Evolutionary conservation across 2,888 invertebrate species (phyloP).

Genomic region (Quadriops clusia): DNA sequence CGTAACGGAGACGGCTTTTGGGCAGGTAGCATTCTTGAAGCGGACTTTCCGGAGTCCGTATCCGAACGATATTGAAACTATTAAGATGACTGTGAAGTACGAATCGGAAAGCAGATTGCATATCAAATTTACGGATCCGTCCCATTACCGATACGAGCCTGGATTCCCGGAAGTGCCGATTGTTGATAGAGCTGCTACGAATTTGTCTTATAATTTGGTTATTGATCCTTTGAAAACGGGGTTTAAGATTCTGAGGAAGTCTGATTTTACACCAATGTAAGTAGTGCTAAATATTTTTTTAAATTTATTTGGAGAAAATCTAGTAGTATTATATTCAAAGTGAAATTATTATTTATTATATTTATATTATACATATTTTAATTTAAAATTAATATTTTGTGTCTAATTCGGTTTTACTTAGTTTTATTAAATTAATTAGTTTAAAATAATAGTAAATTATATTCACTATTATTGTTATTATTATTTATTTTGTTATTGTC

Average conservation of each 20-base stretch:
- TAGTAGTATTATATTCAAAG: slow-evolving; percentile 1
- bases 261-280: slow-evolving; percentile 44
- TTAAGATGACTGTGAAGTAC: slow-evolving; percentile 49
- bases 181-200: slow-evolving; percentile 38
- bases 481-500: no score
- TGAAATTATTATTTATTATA: slow-evolving; percentile 6
- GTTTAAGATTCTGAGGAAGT: slow-evolving; percentile 48
- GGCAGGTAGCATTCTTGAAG: slow-evolving; percentile 45
- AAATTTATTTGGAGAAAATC: slow-evolving; percentile 3
- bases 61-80: slow-evolving; percentile 48
- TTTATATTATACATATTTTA: slow-evolving; percentile 7
- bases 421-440: slow-evolving; percentile 2
- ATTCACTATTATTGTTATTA: neutral
- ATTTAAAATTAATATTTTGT: slow-evolving; percentile 5
- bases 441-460: neutral
- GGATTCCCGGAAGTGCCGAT: slow-evolving; percentile 51
- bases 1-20: slow-evolving; percentile 47
- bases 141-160: slow-evolving; percentile 50
- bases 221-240: slow-evolving; percentile 46
- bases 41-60: slow-evolving; percentile 47
- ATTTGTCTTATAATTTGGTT: slow-evolving; percentile 44
- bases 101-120: slow-evolving; percentile 50
- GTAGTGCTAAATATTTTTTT: slow-evolving; percentile 20
- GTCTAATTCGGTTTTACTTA: slow-evolving; percentile 5
- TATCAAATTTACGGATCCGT: slow-evolving; percentile 47